A percentile compares a stretch with the other conserved stretches of the same genome.
These are phyloP conservation scores for Thereva nobilitata DNA, from an alignment of 2,888 invertebrate species.

Conservation along the genomic window DNA sequence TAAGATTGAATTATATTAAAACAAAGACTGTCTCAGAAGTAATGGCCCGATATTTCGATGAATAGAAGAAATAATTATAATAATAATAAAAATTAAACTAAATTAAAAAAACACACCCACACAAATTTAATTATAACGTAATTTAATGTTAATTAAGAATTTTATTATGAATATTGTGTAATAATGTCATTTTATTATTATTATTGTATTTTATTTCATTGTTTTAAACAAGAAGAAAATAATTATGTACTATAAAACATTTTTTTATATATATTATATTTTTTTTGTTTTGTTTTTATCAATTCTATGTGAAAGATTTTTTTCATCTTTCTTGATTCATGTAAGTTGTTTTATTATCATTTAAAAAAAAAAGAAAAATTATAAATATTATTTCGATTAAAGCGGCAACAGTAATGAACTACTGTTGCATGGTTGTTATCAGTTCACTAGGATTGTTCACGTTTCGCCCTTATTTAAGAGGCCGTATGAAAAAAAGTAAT, in stretches of 20 bases:
- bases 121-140: background rate
- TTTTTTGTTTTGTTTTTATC: constrained; percentile 11
- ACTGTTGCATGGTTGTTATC: too few species aligned
- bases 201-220: constrained; percentile 25
- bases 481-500: too few species aligned
- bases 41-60: constrained; percentile 41
- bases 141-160: too few species aligned
- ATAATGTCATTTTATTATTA: constrained; percentile 3
- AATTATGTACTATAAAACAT: constrained; percentile 14
- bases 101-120: background rate
- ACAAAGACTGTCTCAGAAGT: constrained; percentile 45
- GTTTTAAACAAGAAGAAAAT: constrained; percentile 24
- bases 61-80: constrained; percentile 19
- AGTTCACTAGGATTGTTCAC: too few species aligned
- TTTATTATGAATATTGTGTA: constrained; percentile 15
- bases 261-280: constrained; percentile 11
- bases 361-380: too few species aligned
- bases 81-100: background rate
- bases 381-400: too few species aligned
- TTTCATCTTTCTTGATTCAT: too few species aligned
- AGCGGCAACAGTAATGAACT: too few species aligned
- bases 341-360: too few species aligned
- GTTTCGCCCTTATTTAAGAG: too few species aligned
- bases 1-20: constrained; percentile 34
- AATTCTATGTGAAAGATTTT: background rate